Evolutionary conservation across 2,113 vertebrate genomes (phyloP), one percentile per base, ranked within the genome.

Genomic region (Seriola rivoliana): DNA sequence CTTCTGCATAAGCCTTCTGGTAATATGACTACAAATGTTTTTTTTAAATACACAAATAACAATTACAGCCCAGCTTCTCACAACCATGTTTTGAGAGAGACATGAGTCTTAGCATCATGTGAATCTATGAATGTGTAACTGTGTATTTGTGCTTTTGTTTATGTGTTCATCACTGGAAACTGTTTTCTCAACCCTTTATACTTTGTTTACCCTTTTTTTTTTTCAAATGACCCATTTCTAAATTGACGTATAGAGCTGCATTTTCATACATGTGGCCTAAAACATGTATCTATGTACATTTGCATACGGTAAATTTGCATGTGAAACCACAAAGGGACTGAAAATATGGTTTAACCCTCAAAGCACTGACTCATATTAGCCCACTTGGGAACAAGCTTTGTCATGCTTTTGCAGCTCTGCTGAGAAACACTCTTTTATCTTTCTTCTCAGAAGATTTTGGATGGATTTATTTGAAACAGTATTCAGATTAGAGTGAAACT

Each of bases 341-440:
- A 72, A 19, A n/a, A 29, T 19, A 46, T 63, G 44, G 81, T 89
- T 89, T 85, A 89, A 90, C 88, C 85, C 87, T 88, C 46, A 13
- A 76, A 66, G 59, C 48, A 6, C 87, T 90, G 83, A 93, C 70
- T 91, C 88, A 89, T 89, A 78, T 69, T 76, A 71, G 57, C 44
- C 71, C 63, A 82, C 50, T 71, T 40, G 81, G 89, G 71, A 81
- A 71, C 36, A 0, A 13, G 55, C 59, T n/a, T 3, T 42, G 40
- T 82, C 72, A 44, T 81, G 75, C 40, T 67, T 70, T 63, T 80
- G 68, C 84, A 52, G 68, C 71, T 74, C 60, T 92, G 82, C 82
- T 78, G 69, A 89, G 82, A 85, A 89, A 21, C 42, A 34, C 32
- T 48, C 71, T 71, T 88, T 86, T 71, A 91, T 87, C 75, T 87